These are phyloP conservation scores for Lepus europaeus DNA, from an alignment of 2,113 vertebrate species.

Conservation along the genomic window DNA sequence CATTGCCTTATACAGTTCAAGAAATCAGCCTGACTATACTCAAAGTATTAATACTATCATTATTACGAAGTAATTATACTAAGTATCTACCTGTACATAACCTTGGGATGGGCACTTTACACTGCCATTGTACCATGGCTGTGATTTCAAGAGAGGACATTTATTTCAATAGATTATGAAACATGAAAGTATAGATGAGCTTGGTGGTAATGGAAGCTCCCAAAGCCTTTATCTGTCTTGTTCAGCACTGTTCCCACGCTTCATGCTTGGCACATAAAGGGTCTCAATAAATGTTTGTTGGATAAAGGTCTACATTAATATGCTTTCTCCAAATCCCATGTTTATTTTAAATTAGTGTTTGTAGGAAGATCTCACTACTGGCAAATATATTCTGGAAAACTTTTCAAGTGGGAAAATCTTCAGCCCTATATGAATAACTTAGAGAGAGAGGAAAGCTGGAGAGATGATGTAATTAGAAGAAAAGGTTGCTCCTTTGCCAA, in stretches of 20 bases:
- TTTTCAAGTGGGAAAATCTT: constrained; percentile 27
- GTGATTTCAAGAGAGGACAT: constrained; percentile 72
- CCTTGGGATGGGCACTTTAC: constrained; percentile 73
- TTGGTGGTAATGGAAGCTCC: constrained; percentile 42
- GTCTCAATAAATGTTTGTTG: constrained; percentile 47
- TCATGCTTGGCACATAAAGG: neutral
- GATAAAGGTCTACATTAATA: neutral
- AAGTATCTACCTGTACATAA: constrained; percentile 69
- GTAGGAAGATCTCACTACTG: neutral
- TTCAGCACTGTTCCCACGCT: neutral
- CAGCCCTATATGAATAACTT: neutral
- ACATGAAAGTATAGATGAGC: constrained; percentile 34
- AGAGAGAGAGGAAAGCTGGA: neutral
- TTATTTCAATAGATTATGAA: constrained; percentile 73
- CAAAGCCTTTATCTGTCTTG: constrained; percentile 50
- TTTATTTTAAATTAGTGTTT: constrained; percentile 35
- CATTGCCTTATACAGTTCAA: constrained; percentile 69
- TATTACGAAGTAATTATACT: constrained; percentile 77
- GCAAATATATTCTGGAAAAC: constrained; percentile 11
- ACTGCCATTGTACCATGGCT: constrained; percentile 61
- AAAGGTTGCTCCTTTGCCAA: neutral
- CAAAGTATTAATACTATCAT: constrained; percentile 76
- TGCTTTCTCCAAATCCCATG: neutral
- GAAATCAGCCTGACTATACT: constrained; percentile 69
- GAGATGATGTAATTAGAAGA: neutral